phyloP scores from a whole-genome alignment of 2,113 vertebrate species.

The Sus scrofa region T2T-Sscrofa CM000821.6:47692001-47692500 shows the following conservation, averaged over 20 bases:
- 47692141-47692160: background rate
- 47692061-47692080: background rate
- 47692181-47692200: slow-evolving; percentile 30
- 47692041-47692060: slow-evolving; percentile 43
- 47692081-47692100: background rate
- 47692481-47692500: background rate
- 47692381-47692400: background rate
- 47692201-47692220: background rate
- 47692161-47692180: slow-evolving; percentile 28
- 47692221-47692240: background rate
- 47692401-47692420: background rate
- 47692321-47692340: background rate
- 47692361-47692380: background rate
- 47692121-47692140: background rate
- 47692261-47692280: background rate
- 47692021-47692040: background rate
- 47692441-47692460: background rate
- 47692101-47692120: slow-evolving; percentile 27
- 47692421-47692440: slow-evolving; percentile 15
- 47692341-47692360: background rate
- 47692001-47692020: background rate
- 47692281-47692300: background rate
- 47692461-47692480: background rate
- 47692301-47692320: slow-evolving; percentile 2
- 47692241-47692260: background rate